Base-by-base conservation (phyloP, 2,113 vertebrate genomes). In the Poicephalus gulielmi region DNA sequence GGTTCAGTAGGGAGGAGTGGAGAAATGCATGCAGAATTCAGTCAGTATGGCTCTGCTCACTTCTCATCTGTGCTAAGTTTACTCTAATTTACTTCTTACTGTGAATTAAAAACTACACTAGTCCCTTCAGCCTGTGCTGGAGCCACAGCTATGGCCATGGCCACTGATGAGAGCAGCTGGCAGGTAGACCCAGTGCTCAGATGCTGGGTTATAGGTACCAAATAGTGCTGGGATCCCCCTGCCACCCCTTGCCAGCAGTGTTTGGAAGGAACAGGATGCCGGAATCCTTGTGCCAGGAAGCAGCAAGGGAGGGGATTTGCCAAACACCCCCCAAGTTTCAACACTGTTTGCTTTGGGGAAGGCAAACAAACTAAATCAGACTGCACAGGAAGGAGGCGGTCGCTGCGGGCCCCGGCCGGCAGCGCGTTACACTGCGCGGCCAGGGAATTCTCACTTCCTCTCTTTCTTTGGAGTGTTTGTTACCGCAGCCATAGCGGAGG, bases 381-480 rank as follows among this genome's bases (percentile, higher is more conserved):
- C 44, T 4, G 53, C 43, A 6, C 71, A 77, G 94, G 96, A 97
- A 94, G 76, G 73, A 39, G 86, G 57, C 1, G 6, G 82, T 66
- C 85, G 46, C 47, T 31, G 49, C 49, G 30, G 10, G 75, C 57
- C 63, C 86, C 1, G 24, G 81, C 64, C 24, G 1, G 50, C 73
- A 44, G 8, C 0, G 5, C 4, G 12, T 80, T 57, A 9, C n/a
- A 16, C 53, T 8, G 0, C 6, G 1, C 2, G 3, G 70, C 47
- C 44, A 2, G 86, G 70, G n/a, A 52, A 49, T 71, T 77, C 88
- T 83, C 6, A 1, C 55, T 95, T 96, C 94, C 88, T 85, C 83
- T 68, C 88, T 85, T 90, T 93, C 88, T 95, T 83, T 4, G 3
- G 23, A 1, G 1, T 6, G 0, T 63, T 79, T 87, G 52, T 87